A percentile compares a stretch with the other conserved stretches of the same genome.
These are phyloP conservation scores for Crypturellus undulatus DNA, from an alignment of 2,113 vertebrate species.

Conservation along the genomic window DNA sequence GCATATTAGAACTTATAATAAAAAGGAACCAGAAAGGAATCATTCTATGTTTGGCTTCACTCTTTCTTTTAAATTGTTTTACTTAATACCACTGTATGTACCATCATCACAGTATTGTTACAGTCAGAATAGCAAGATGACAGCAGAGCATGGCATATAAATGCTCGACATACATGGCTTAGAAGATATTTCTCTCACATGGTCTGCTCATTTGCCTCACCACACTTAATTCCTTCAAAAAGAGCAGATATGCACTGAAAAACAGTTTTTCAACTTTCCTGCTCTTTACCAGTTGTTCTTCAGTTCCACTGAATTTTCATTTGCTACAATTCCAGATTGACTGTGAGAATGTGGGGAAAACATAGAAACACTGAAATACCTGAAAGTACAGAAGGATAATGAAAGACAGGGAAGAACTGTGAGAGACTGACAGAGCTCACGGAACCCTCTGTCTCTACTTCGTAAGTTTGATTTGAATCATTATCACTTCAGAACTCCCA, in stretches of 20 bases:
- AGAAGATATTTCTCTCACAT: neutral
- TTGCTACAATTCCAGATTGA: neutral
- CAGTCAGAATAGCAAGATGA: neutral
- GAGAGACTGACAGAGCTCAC: neutral
- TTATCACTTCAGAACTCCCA: neutral
- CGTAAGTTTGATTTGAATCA: slow-evolving; percentile 31
- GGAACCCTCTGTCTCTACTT: neutral
- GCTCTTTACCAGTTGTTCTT: neutral
- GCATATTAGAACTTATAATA: neutral
- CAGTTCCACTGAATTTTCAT: neutral
- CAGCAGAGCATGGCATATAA: neutral
- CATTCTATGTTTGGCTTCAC: neutral
- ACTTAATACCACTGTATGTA: neutral
- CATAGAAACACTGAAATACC: neutral
- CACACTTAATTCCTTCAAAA: neutral
- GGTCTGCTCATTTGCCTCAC: neutral
- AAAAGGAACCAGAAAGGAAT: neutral
- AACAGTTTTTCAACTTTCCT: neutral
- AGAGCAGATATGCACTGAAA: neutral
- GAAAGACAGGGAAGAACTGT: neutral
- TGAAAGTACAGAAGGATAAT: neutral
- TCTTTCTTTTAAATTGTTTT: neutral
- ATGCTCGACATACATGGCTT: neutral
- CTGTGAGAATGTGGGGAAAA: neutral
- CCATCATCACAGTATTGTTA: neutral